Percentiles rank a stretch among this genome's conserved stretches.
These are phyloP conservation scores for Ophiodon elongatus DNA, from an alignment of 2,113 vertebrate genomes.

Conservation along the genomic window DNA sequence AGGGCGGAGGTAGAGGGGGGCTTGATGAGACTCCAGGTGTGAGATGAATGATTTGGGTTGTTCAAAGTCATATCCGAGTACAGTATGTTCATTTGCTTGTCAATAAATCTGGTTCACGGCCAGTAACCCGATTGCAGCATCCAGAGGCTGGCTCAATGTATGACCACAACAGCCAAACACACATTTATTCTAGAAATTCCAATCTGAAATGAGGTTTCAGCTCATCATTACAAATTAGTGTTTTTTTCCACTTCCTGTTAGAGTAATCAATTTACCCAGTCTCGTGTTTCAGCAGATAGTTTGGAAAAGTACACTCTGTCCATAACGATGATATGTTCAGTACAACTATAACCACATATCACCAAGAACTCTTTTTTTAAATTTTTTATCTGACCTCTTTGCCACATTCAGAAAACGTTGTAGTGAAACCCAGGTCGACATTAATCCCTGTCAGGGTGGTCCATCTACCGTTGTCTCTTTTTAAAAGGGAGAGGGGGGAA, in stretches of 20 bases:
- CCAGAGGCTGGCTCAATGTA: not conserved
- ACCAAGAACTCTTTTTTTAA: not conserved
- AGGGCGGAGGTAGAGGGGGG: constrained; percentile 58
- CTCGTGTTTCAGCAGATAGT: constrained; percentile 11
- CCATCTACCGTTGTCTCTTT: constrained; percentile 68
- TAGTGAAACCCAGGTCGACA: constrained; percentile 58
- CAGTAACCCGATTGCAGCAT: not conserved
- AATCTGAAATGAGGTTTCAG: constrained; percentile 19
- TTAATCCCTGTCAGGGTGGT: constrained; percentile 80
- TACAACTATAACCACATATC: constrained; percentile 28
- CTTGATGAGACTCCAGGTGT: constrained; percentile 34
- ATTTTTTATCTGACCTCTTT: constrained; percentile 46
- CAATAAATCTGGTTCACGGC: constrained; percentile 2
- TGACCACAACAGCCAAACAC: constrained; percentile 10
- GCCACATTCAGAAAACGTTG: constrained; percentile 44
- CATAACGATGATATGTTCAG: not conserved
- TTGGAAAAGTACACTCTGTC: constrained; percentile 23
- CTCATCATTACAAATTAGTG: constrained; percentile 8
- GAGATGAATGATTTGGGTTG: constrained; percentile 7
- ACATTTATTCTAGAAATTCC: not conserved
- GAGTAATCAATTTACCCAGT: constrained; percentile 10
- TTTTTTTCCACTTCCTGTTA: constrained; percentile 1
- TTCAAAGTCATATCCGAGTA: not conserved
- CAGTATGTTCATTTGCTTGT: constrained; percentile 1
- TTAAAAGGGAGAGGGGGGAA: constrained; percentile 46